These are phyloP conservation scores for Drosophila glabriapex DNA, from an alignment of 2,888 invertebrate genomes.

Conservation along the genomic window DNA sequence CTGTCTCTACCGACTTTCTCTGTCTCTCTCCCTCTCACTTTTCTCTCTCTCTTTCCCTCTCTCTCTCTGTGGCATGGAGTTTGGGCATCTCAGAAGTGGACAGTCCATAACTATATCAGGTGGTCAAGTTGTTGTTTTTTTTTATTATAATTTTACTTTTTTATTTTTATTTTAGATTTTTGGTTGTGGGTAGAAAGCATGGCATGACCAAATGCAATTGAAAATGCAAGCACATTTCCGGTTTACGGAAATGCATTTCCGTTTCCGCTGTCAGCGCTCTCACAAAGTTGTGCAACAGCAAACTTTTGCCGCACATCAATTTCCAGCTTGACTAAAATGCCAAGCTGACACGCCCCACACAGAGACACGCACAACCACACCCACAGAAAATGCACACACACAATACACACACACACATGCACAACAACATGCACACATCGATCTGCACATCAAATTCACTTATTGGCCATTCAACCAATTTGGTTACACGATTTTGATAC, in stretches of 20 bases:
- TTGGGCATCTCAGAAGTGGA: conserved; percentile 8
- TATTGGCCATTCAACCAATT: conserved; percentile 80
- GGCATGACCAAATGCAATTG: conserved; percentile 68
- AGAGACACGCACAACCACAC: conserved; percentile 16
- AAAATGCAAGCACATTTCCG: conserved; percentile 73
- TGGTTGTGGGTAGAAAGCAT: conserved; percentile 7
- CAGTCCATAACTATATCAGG: neutral
- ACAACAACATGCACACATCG: conserved; percentile 17
- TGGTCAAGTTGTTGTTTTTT: conserved; percentile 20
- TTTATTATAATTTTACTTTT: neutral
- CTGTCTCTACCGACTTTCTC: neutral
- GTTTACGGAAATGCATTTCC: conserved; percentile 79
- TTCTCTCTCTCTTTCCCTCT: neutral
- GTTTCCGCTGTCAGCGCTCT: conserved; percentile 60
- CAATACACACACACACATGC: conserved; percentile 1
- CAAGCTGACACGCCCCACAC: conserved; percentile 30
- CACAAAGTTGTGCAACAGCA: conserved; percentile 49
- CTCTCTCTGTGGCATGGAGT: neutral
- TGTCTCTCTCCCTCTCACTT: neutral
- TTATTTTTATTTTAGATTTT: conserved; percentile 2
- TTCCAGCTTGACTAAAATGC: conserved; percentile 62
- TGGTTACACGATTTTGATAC: conserved; percentile 70
- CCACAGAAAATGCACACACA: neutral
- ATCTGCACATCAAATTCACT: conserved; percentile 62
- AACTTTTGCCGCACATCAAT: conserved; percentile 62